Percentiles rank a stretch among this genome's conserved stretches.
phyloP scores from a whole-genome alignment of 2,797 vertebrate genomes.

The Sus cebifrons region DNA sequence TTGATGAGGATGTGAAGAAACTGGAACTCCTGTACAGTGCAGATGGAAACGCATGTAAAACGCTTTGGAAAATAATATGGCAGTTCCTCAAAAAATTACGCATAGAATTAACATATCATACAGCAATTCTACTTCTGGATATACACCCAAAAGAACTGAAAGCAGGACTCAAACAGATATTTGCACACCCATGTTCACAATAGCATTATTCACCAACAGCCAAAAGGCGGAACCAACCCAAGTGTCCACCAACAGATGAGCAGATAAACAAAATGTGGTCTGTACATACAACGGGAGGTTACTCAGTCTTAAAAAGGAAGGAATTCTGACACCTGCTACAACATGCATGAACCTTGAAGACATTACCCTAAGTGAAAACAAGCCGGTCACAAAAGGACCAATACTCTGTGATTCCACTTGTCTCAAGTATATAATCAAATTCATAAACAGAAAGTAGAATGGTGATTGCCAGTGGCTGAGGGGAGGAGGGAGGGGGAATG shows the following conservation, averaged over 20 bases:
- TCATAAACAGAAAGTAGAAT: not conserved
- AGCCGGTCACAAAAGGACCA: not conserved
- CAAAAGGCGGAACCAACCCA: not conserved
- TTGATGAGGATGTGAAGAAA: not conserved
- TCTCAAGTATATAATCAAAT: rapidly evolving
- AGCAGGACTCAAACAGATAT: not conserved
- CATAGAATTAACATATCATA: not conserved
- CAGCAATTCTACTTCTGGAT: not conserved
- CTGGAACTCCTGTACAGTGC: not conserved
- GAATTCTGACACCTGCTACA: not conserved
- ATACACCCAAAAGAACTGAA: not conserved
- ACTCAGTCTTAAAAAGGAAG: not conserved
- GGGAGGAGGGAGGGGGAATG: no score
- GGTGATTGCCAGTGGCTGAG: not conserved
- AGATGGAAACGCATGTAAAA: not conserved
- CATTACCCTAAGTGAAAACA: rapidly evolving
- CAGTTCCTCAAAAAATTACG: not conserved
- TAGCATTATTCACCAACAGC: not conserved
- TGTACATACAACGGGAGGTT: not conserved
- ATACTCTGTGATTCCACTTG: not conserved
- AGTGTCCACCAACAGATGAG: not conserved
- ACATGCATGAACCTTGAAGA: rapidly evolving
- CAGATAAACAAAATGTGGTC: not conserved
- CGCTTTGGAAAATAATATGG: not conserved
- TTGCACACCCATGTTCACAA: not conserved